Conservation (phyloP, 1,140 invertebrate species). For the Ganaspis sp. region DNA sequence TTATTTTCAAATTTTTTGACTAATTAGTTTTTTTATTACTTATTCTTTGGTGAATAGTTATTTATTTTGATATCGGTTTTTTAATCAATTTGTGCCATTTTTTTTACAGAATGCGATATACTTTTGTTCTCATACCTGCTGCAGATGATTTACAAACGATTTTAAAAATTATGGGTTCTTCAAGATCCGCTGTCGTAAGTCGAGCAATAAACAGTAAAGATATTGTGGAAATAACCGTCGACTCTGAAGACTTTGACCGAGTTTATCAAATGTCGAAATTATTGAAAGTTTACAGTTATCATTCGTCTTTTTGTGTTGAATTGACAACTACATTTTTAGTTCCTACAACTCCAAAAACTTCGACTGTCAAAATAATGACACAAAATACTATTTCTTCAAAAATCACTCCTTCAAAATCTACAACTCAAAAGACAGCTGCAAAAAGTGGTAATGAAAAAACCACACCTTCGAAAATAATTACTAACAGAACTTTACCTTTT, state of each 20-base stretch:
- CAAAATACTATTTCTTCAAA: not conserved
- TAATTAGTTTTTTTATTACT: too few relatives aligned
- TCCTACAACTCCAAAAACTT: not conserved
- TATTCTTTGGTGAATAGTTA: too few relatives aligned
- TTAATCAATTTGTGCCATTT: not conserved
- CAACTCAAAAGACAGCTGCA: not conserved
- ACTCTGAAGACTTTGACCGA: not conserved
- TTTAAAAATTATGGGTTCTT: not conserved
- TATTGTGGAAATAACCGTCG: not conserved
- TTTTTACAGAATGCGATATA: not conserved
- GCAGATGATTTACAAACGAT: not conserved
- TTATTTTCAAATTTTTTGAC: too few relatives aligned
- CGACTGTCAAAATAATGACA: not conserved
- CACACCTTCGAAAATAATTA: too few relatives aligned
- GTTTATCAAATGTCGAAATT: not conserved
- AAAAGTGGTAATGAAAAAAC: too few relatives aligned
- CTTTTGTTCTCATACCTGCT: not conserved
- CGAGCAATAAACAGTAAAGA: not conserved
- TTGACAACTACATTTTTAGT: not conserved
- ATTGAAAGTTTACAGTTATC: slow-evolving; percentile 1
- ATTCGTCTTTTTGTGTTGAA: not conserved
- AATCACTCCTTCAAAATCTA: not conserved
- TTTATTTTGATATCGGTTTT: too few relatives aligned
- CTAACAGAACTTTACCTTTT: not conserved
- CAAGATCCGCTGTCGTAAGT: not conserved